These are phyloP conservation scores for Saturnia japonica DNA, from an alignment of 2,888 invertebrate species.

Conservation along the genomic window DNA sequence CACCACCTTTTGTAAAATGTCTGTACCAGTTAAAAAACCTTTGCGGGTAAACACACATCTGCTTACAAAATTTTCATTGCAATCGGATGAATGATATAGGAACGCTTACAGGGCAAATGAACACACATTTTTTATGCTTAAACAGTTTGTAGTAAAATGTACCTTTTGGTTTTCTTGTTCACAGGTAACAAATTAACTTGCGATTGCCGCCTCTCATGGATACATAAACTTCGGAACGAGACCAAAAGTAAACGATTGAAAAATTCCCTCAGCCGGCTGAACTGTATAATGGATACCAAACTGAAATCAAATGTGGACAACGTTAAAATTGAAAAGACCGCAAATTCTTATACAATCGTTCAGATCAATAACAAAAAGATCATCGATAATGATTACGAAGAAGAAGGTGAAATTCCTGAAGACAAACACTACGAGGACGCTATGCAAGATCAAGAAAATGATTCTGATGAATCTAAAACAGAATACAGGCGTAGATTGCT, in stretches of 20 bases:
- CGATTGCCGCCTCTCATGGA: constrained; percentile 91
- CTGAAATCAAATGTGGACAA: constrained; percentile 48
- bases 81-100: neutral
- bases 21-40: neutral
- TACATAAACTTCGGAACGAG: constrained; percentile 87
- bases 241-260: constrained; percentile 86
- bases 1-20: neutral
- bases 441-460: constrained; percentile 70
- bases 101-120: neutral
- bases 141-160: neutral
- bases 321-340: constrained; percentile 42
- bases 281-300: constrained; percentile 84
- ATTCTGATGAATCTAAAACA: constrained; percentile 53
- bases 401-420: constrained; percentile 55
- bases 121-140: neutral
- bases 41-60: neutral
- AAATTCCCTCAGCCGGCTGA: constrained; percentile 85
- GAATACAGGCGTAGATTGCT: constrained; percentile 64
- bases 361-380: constrained; percentile 46
- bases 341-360: constrained; percentile 40
- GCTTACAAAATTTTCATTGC: neutral
- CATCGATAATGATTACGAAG: constrained; percentile 53
- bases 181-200: constrained; percentile 91
- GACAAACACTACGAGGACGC: constrained; percentile 67
- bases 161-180: constrained; percentile 49